These are phyloP conservation scores for Trididemnum nubilum DNA, from an alignment of 23 tunicate species.

Conservation along the genomic window DNA sequence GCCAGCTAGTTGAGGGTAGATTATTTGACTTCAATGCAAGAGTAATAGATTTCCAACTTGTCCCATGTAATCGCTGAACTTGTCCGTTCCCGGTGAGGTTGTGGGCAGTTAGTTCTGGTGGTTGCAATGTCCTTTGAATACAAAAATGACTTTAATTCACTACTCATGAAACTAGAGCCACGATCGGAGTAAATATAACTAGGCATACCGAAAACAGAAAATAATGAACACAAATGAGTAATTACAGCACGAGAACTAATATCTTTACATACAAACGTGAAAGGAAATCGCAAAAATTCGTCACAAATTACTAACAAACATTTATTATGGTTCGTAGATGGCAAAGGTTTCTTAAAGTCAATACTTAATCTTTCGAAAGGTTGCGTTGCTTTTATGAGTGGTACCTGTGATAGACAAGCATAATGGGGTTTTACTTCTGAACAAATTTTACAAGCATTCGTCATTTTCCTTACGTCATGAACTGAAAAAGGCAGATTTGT, in stretches of 20 bases:
- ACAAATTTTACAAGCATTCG: constrained; percentile 16
- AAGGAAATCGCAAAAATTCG: constrained; percentile 15
- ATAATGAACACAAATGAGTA: neutral
- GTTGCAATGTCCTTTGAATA: constrained; percentile 10
- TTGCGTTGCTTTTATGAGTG: constrained; percentile 34
- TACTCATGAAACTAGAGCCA: constrained; percentile 1
- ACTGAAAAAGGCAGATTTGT: constrained; percentile 14
- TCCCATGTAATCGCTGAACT: constrained; percentile 19
- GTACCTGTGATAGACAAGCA: neutral
- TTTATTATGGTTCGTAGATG: neutral
- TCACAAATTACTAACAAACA: constrained; percentile 11
- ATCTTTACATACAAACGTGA: constrained; percentile 7
- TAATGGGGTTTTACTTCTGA: constrained; percentile 18
- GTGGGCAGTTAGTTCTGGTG: neutral
- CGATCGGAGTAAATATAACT: constrained; percentile 22
- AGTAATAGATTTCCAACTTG: constrained; percentile 4
- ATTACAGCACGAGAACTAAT: neutral
- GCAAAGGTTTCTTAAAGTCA: constrained; percentile 27
- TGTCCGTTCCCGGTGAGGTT: constrained; percentile 20
- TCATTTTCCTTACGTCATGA: neutral
- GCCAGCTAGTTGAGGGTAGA: neutral
- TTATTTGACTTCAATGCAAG: constrained; percentile 9
- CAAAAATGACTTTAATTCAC: constrained; percentile 1
- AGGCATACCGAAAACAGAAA: constrained; percentile 11
- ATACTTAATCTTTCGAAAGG: constrained; percentile 17